Base-by-base conservation (phyloP, 35 echinoderm and acorn worm species). In the Ophiothrix spiculata region DNA sequence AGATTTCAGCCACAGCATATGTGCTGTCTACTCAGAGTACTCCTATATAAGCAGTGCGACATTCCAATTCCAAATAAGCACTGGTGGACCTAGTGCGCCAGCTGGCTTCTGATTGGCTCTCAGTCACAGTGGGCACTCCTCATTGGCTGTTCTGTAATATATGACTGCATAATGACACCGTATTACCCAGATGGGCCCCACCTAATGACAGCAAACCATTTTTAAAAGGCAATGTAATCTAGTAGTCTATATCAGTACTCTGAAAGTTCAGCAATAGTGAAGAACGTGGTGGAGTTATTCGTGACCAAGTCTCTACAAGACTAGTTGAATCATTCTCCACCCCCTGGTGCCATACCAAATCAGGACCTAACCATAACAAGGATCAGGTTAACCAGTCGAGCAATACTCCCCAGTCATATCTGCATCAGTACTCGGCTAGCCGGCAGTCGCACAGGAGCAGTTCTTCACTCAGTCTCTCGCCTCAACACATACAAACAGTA, bases 51-150 rank as follows among this genome's bases (percentile, higher is more conserved):
- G 76, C 56, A 36, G 35, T 35, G 81, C n/a, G 74, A 64, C 88
- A 90, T 90, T 84, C 88, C 88, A 90, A 83, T 84, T 82, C 88
- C 88, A 90, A 90, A 90, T 90, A 90, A 84, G 88, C 64, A 77
- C 88, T 75, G 80, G 63, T 84, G 38, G 36, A 84, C 80, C 80
- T 80, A 90, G 69, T 75, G 42, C 74, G 88, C 81, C 56, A 75
- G 81, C 88, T 83, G 64, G 14, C 64, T 46, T 34, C 40, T 54
- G 81, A 84, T 64, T 60, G 56, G 81, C 54, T 60, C 49, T 23
- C n/a, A 28, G 17, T 2, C 60, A 15, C 29, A n/a, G 1, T 69
- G 60, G 23, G 10, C 60, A 54, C 3, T 69, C 60, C 8, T 28
- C 23, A 69, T 69, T 69, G 60, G 60, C 60, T 69, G 60, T 69